phyloP scores from a whole-genome alignment of 2,797 vertebrate species.

The Bradypodion pumilum region DNA sequence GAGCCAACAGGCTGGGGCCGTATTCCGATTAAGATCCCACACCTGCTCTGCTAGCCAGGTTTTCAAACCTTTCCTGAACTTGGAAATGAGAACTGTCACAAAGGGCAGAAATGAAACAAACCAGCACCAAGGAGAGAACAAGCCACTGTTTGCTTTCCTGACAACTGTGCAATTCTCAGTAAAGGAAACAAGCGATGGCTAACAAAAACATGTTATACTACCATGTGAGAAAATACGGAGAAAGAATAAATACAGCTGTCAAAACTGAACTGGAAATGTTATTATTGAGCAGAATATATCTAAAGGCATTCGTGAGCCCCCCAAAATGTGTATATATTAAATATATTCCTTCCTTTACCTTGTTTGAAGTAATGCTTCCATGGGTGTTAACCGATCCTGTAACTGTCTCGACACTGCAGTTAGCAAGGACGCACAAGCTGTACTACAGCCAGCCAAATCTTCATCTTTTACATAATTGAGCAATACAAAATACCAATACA shows the following conservation, averaged over 20 bases:
- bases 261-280: not conserved
- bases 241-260: not conserved
- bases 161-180: no score
- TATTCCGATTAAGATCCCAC: no score
- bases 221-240: no score
- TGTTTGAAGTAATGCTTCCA: slow-evolving; percentile 96
- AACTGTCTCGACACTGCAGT: slow-evolving; percentile 93
- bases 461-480: slow-evolving; percentile 99
- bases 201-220: not conserved
- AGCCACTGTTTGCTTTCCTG: no score
- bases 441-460: slow-evolving; percentile 94
- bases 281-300: not conserved
- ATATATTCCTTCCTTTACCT: slow-evolving; percentile 76
- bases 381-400: slow-evolving; percentile 94
- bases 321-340: not conserved
- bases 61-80: no score
- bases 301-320: accelerated
- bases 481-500: slow-evolving; percentile 98
- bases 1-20: no score
- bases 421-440: slow-evolving; percentile 91
- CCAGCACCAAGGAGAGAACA: no score
- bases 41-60: no score
- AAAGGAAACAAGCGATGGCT: no score
- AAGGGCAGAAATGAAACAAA: no score
- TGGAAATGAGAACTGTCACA: no score